Base-by-base conservation (phyloP, 2,888 invertebrate species). In the Phyllotreta striolata region DNA sequence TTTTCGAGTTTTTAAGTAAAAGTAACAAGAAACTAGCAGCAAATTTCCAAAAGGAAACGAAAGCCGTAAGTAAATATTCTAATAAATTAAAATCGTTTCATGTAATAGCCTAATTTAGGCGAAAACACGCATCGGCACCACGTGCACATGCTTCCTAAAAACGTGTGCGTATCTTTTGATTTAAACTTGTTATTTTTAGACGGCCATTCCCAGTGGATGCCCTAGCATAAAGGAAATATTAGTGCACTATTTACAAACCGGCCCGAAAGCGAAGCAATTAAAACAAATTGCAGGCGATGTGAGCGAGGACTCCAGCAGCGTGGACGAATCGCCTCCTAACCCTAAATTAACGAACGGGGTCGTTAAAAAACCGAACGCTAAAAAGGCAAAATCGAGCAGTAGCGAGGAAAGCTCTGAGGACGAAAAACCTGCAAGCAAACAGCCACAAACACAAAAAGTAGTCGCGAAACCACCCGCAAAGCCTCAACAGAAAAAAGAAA, bases 21-120 rank as follows among this genome's bases (percentile, higher is more conserved):
- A 84, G 86, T 69, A 89, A 91, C 75, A 88, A 87, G 78, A 82
- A 85, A 5, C 75, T 92, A 37, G 92, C 92, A 0, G 84, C 86
- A 73, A 84, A 88, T 55, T 91, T 89, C 77, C 85, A 89, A 74
- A 86, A 87, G 74, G 91, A 89, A 82, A 86, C 88, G 0, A 91
- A 91, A 78, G 88, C 90, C 83, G 70, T 70, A 63, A 65, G 70
- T 66, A 41, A 10, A 92, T 92, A 85, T 89, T 91, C 85, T 67
- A 51, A 38, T 38, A 38, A 52, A 38, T 3, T 2, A 6, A 38
- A 38, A 52, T 38, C 13, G 37, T 52, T 52, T 7, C 24, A n/a
- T 38, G 10, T 52, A 52, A 1, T 24, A 24, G 24, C 24, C 24
- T 24, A 24, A 24, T 24, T 24, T 24, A 24, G 24, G 24, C 24